phyloP scores from a whole-genome alignment of 2,888 invertebrate species.

The Pseudolycoriella hygida region DNA sequence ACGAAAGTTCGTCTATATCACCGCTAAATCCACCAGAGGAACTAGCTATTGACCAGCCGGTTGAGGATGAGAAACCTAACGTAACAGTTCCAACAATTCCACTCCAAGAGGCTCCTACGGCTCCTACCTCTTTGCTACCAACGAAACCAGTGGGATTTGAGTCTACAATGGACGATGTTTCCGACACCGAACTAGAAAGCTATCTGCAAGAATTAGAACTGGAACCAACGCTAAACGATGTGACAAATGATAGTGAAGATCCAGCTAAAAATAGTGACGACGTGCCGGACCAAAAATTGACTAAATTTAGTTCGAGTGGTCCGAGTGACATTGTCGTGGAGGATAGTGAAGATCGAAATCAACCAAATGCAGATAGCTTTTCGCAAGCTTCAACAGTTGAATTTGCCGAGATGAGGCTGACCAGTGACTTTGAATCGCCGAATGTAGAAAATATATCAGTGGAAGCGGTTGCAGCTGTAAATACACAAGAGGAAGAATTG shows the following conservation, averaged over 20 bases:
- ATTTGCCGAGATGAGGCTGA: slow-evolving; percentile 18
- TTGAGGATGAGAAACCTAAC: too few species aligned
- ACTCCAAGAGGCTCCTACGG: too few species aligned
- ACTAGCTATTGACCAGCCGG: not conserved
- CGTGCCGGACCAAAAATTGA: too few species aligned
- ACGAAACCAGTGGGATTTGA: slow-evolving; percentile 20
- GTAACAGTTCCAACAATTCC: too few species aligned
- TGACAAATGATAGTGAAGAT: too few species aligned
- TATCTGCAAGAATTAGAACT: slow-evolving; percentile 27
- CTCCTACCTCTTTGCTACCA: slow-evolving; percentile 9
- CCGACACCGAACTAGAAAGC: slow-evolving; percentile 28
- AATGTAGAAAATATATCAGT: not conserved
- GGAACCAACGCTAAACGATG: not conserved
- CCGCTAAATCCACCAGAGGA: slow-evolving; percentile 7
- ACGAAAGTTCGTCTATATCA: slow-evolving; percentile 11
- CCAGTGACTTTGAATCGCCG: slow-evolving; percentile 7
- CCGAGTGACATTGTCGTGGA: not conserved
- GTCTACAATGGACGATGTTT: slow-evolving; percentile 30
- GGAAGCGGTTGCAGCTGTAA: slow-evolving; percentile 3
- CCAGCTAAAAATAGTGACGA: too few species aligned
- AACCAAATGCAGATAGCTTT: slow-evolving; percentile 23
- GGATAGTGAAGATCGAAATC: not conserved
- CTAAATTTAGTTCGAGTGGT: not conserved
- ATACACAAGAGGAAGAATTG: slow-evolving; percentile 1
- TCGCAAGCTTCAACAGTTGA: slow-evolving; percentile 29